Base-by-base conservation (phyloP, 2,888 invertebrate genomes). In the Rhingia campestris region DNA sequence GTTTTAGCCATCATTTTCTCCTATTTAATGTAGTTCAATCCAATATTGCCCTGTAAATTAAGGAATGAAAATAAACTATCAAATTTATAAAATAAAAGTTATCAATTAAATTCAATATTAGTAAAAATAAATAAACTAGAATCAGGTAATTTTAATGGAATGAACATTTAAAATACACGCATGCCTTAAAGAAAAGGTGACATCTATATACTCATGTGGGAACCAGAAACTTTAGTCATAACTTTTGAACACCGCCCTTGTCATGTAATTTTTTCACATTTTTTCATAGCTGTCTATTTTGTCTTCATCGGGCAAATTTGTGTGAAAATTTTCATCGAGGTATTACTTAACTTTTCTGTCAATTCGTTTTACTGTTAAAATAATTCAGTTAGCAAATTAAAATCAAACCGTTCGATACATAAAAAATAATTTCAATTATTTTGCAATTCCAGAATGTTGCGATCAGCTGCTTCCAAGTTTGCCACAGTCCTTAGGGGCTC, bases 381-480 rank as follows among this genome's bases (percentile, higher is more conserved):
- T 0, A 56, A 10, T 47, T 30, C 1, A 6, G 5, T 47, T 22
- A 22, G 1, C 22, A 22, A 22, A 22, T 22, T 7, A 37, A n/a
- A 41, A 41, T 14, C 14, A 30, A 47, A 35, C 7, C 9, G n/a
- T 14, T n/a, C 32, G 0, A 7, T 41, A 4, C 22, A 10, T 22
- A 32, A 33, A 49, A 49, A 51, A 39, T 4, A 30, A 6, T 4
- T 53, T 67, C 45, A 43, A 67, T 6, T 2, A 35, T 14, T 64
- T 70, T 32, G 12, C 30, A 32, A 9, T 73, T 81, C 86, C 61
- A 92, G 90, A 89, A 93, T 93, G 93, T 92, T 93, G 87, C 92
- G 93, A 87, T 88, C 91, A 86, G 91, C 92, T 85, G 92, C 91
- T 81, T 88, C 91, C 81, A 92, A 92, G 87, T 87, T 92, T 77